Evolutionary conservation across 37 sponge, comb jelly and placozoan species (phyloP), one percentile per base, ranked within the genome.

Genomic region (Chondrilla cf. caribensis): DNA sequence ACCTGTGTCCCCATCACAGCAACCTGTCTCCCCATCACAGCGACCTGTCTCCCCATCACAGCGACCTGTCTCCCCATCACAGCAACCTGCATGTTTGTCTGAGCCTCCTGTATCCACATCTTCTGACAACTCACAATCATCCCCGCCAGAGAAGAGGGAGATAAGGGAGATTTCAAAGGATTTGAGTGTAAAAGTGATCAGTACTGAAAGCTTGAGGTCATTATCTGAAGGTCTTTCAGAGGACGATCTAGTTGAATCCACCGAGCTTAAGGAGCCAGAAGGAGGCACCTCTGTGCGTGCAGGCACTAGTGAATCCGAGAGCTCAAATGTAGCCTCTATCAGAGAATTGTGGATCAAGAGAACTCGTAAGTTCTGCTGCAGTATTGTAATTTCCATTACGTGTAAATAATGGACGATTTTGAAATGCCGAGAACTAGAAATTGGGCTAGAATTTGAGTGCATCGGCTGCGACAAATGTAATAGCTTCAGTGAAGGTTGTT

Each of bases 331-430:
- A 19, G 43, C 76, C 41, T 37, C 41, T 40, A n/a, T 73, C 76
- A 73, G 76, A 38, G 76, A 73, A 19, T 25, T 73, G 41, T 73
- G 76, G 76, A 15, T 40, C 38, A 73, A 73, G 76, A 14, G 76
- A 22, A 39, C 44, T 6, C 21, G 76, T 73, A 42, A 37, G 76
- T 40, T 37, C 19, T 39, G 36, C 35, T 68, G 37, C 32, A 55
- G n/a, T n/a, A n/a, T n/a, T n/a, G n/a, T n/a, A n/a, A n/a, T n/a
- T n/a, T n/a, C n/a, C n/a, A n/a, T n/a, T n/a, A n/a, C n/a, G n/a
- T n/a, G n/a, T n/a, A n/a, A n/a, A n/a, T n/a, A n/a, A n/a, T n/a
- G n/a, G n/a, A n/a, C n/a, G n/a, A n/a, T n/a, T n/a, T n/a, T n/a
- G n/a, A n/a, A n/a, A n/a, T n/a, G n/a, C n/a, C n/a, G n/a, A n/a